Evolutionary conservation across 2,888 invertebrate species (phyloP).

Genomic region (Dioctria rufipes): DNA sequence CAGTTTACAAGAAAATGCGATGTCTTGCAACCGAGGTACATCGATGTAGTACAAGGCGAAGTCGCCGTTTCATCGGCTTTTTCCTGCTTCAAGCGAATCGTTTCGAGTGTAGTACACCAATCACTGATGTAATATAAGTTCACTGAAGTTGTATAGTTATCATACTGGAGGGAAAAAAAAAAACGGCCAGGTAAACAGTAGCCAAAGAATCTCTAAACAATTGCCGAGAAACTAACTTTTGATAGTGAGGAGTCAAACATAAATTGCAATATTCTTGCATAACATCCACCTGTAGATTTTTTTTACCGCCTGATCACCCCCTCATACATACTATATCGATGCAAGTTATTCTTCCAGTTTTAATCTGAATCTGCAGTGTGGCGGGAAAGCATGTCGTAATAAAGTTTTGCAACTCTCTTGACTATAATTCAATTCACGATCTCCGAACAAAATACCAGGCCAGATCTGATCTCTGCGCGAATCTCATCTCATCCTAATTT

Average conservation of each 20-base stretch:
- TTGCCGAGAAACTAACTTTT: constrained; percentile 27
- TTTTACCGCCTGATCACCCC: constrained; percentile 31
- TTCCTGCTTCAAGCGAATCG: constrained; percentile 16
- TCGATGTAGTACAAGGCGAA: constrained; percentile 42
- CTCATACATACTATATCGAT: background rate
- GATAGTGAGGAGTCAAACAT: constrained; percentile 21
- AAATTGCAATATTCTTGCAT: constrained; percentile 29
- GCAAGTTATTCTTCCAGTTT: background rate
- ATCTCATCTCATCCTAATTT: constrained; percentile 38
- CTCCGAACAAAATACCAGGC: background rate
- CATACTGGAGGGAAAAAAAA: background rate
- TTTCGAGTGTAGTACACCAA: background rate
- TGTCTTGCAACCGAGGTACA: constrained; percentile 53
- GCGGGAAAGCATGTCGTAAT: constrained; percentile 25
- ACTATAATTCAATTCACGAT: background rate
- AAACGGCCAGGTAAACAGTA: background rate
- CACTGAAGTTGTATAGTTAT: constrained; percentile 5
- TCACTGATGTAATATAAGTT: constrained; percentile 3
- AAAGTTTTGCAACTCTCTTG: constrained; percentile 34
- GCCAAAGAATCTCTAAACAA: constrained; percentile 35
- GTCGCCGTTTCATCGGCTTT: constrained; percentile 41
- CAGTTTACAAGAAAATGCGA: constrained; percentile 56
- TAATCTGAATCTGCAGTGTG: background rate
- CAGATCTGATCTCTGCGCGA: background rate
- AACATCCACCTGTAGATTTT: constrained; percentile 37